Conservation (phyloP, 1,140 invertebrate species). For the Liolophura sinensis region DNA sequence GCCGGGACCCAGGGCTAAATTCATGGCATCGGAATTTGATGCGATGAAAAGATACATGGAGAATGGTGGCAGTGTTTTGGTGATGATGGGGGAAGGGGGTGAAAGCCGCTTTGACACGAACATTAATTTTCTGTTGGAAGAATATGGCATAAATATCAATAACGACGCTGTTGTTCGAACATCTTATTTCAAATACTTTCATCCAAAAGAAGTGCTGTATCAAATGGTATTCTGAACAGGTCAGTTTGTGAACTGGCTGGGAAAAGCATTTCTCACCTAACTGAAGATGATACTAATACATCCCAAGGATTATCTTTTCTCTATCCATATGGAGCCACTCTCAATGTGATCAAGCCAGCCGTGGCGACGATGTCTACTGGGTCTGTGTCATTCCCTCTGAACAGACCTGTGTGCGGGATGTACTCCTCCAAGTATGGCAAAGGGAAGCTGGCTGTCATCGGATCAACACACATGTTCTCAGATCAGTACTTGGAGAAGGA, state of each 20-base stretch:
- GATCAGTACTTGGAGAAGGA: constrained; percentile 91
- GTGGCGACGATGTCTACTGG: constrained; percentile 88
- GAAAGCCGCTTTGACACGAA: constrained; percentile 91
- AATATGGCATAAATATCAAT: constrained; percentile 94
- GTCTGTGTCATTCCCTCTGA: constrained; percentile 89
- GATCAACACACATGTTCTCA: constrained; percentile 66
- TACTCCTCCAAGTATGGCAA: constrained; percentile 59
- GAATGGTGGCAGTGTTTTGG: constrained; percentile 80
- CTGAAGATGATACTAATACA: constrained; percentile 61
- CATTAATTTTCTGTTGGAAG: constrained; percentile 94
- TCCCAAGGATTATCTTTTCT: constrained; percentile 75
- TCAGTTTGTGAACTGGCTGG: constrained; percentile 30
- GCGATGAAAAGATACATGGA: constrained; percentile 77
- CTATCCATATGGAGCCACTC: constrained; percentile 93
- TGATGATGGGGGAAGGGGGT: constrained; percentile 87
- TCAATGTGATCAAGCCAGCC: constrained; percentile 91
- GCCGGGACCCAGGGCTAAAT: constrained; percentile 83
- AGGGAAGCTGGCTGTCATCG: constrained; percentile 65
- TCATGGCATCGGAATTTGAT: constrained; percentile 80
- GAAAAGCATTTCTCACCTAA: constrained; percentile 42
- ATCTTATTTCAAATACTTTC: constrained; percentile 96
- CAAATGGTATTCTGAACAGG: constrained; percentile 82
- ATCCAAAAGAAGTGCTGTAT: constrained; percentile 96
- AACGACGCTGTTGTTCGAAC: constrained; percentile 92
- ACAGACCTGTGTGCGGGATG: constrained; percentile 88